Conservation (phyloP, 2,113 vertebrate species). For the Taxidea taxus region DNA sequence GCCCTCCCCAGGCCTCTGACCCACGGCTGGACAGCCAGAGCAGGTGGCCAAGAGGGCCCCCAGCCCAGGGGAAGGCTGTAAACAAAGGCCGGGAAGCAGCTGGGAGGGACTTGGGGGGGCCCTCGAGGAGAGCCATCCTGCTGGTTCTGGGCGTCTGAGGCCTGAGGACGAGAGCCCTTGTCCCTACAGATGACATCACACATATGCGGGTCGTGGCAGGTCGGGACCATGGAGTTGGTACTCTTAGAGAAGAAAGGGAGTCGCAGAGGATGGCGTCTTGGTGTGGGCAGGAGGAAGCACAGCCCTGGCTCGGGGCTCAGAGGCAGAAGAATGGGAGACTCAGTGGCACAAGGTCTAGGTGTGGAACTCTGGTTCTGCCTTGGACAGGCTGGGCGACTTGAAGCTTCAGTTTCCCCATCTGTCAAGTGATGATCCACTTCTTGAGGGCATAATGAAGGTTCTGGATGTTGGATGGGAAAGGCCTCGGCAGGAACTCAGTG, state of each 20-base stretch:
- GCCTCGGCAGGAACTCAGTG: not conserved
- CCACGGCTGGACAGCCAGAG: not conserved
- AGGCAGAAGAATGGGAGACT: not conserved
- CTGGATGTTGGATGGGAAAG: not conserved
- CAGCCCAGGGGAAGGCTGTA: not conserved
- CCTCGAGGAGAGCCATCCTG: not conserved
- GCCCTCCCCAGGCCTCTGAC: not conserved
- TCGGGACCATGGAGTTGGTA: too few species aligned
- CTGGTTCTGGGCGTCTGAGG: not conserved
- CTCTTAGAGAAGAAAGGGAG: not conserved
- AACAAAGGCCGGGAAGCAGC: not conserved
- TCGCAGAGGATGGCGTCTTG: not conserved
- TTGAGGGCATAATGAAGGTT: not conserved
- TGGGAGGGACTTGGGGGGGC: not conserved
- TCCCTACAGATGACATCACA: too few species aligned
- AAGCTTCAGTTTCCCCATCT: not conserved
- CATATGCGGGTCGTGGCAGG: fast-evolving
- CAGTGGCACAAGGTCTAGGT: fast-evolving
- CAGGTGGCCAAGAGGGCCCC: too few species aligned
- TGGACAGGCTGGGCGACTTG: not conserved
- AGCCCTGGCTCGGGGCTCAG: not conserved
- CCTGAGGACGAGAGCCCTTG: not conserved
- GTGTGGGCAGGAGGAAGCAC: too few species aligned
- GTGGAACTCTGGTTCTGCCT: not conserved
- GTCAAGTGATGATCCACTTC: not conserved